Evolutionary conservation across 2,888 invertebrate genomes (phyloP).

Genomic region (Drosophila nr. perissopoda): DNA sequence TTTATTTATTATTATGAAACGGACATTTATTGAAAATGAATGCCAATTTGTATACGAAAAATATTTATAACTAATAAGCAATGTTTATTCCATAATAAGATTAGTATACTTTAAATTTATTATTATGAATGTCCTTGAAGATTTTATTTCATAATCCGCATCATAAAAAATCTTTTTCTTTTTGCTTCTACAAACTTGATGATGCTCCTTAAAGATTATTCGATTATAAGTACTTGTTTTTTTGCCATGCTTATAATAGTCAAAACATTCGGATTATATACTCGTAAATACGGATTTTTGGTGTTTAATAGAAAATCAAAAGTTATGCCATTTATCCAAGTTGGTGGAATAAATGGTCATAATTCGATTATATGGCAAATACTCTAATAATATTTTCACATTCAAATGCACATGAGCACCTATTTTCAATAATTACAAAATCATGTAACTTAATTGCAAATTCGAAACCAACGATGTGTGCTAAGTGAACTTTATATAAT

Average conservation of each 20-base stretch:
- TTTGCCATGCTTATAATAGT: not conserved
- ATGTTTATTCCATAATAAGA: not conserved
- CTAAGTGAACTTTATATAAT: conserved; percentile 3
- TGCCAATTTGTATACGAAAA: not conserved
- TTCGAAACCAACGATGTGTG: conserved; percentile 5
- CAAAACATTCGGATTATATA: not conserved
- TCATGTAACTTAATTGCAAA: not conserved
- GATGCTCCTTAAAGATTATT: not conserved
- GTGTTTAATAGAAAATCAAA: not conserved
- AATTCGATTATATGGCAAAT: not conserved
- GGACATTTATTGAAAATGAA: not conserved
- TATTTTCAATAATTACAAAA: not conserved
- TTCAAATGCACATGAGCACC: not conserved
- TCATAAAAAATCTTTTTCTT: not conserved
- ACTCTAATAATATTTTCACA: not conserved
- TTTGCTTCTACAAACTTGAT: not conserved
- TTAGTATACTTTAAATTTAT: not conserved
- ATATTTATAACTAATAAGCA: not conserved
- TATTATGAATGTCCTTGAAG: not conserved
- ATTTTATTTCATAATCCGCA: not conserved
- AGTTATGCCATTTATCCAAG: not conserved
- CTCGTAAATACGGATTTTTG: no score
- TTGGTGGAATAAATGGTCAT: not conserved
- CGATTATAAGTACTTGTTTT: not conserved
- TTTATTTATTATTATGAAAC: not conserved